Evolutionary conservation across 2,797 vertebrate genomes (phyloP).

Genomic region (Chaenodraco wilsoni): DNA sequence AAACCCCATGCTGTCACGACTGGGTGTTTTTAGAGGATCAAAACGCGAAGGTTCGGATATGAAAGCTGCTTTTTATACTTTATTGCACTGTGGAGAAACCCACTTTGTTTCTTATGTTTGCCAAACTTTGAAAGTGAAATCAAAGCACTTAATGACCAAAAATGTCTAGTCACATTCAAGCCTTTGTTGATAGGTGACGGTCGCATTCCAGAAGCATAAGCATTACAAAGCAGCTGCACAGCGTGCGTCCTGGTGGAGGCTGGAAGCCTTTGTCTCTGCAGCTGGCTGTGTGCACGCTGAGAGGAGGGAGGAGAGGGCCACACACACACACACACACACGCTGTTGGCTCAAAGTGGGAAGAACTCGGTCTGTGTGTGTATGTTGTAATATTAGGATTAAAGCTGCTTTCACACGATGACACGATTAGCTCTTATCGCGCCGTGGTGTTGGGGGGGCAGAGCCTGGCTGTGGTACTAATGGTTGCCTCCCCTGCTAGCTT

Average conservation of each 20-base stretch:
- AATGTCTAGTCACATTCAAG: neutral
- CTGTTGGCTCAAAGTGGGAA: neutral
- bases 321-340: neutral
- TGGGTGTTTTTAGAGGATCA: neutral
- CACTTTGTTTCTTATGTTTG: neutral
- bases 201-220: neutral
- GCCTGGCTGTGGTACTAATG: too few species aligned
- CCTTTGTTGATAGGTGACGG: neutral
- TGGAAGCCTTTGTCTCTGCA: too few species aligned
- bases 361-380: neutral
- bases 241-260: too few species aligned
- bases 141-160: neutral
- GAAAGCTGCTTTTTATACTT: neutral
- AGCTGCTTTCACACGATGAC: too few species aligned
- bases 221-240: neutral
- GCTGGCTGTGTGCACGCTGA: too few species aligned
- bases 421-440: too few species aligned
- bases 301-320: neutral
- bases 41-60: neutral
- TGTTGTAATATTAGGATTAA: neutral
- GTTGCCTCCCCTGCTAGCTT: too few species aligned
- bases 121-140: constrained; percentile 7
- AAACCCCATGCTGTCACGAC: neutral
- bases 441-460: too few species aligned
- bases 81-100: neutral